Evolutionary conservation across 37 sponge, comb jelly and placozoan species (phyloP).

Genomic region (Lycopodina hypogea): DNA sequence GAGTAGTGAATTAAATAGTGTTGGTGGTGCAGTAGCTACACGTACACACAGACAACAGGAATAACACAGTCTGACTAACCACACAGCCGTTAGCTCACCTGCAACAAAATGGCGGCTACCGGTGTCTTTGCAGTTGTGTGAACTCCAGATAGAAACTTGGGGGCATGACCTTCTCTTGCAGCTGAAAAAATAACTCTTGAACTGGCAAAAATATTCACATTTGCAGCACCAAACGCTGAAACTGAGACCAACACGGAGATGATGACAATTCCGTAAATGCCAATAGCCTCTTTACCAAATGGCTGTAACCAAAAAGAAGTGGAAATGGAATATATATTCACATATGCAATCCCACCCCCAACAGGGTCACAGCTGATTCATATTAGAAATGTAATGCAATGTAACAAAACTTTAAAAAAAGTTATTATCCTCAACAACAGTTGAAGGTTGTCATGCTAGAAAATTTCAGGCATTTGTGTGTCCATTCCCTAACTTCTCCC

Average conservation of each 20-base stretch:
- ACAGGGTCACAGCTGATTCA: too few species aligned
- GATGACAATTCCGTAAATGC: conserved; percentile 51
- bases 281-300: conserved; percentile 28
- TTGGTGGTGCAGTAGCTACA: too few species aligned
- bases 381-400: too few species aligned
- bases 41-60: too few species aligned
- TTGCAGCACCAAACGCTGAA: conserved; percentile 60
- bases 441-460: too few species aligned
- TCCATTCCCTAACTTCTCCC: too few species aligned
- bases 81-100: conserved; percentile 27
- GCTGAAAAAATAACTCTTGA: conserved; percentile 43
- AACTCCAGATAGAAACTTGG: conserved; percentile 41
- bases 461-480: too few species aligned
- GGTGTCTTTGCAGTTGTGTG: conserved; percentile 57
- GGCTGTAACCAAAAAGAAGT: conserved; percentile 19
- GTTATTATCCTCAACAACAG: too few species aligned
- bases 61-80: too few species aligned
- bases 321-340: not conserved
- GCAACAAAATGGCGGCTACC: conserved; percentile 46
- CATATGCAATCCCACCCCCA: too few species aligned
- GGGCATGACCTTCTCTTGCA: conserved; percentile 55
- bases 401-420: too few species aligned
- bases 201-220: conserved; percentile 1
- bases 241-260: conserved; percentile 64
- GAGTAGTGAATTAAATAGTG: too few species aligned